A percentile compares a stretch with the other conserved stretches of the same genome.
phyloP scores from a whole-genome alignment of 2,888 invertebrate species.

The Drosophila limbata region DNA sequence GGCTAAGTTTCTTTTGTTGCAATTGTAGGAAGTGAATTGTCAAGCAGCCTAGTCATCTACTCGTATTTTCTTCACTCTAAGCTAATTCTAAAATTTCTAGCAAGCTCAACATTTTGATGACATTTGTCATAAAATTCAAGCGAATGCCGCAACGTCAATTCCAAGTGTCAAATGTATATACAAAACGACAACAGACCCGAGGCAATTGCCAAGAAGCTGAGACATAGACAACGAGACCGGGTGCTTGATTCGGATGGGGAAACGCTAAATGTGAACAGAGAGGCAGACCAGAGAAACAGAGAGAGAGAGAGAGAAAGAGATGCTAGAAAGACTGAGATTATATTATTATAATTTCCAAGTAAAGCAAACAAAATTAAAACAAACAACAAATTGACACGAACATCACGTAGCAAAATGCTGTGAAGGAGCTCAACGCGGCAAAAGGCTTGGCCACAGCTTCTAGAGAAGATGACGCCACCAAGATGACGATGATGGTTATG shows the following conservation, averaged over 20 bases:
- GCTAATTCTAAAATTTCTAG: slow-evolving; percentile 42
- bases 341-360: slow-evolving; percentile 80
- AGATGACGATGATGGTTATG: slow-evolving; percentile 4
- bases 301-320: not conserved
- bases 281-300: not conserved
- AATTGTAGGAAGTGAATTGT: slow-evolving; percentile 27
- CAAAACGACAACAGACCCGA: slow-evolving; percentile 23
- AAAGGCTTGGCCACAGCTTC: slow-evolving; percentile 31
- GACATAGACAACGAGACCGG: slow-evolving; percentile 42
- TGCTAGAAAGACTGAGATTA: slow-evolving; percentile 57
- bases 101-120: slow-evolving; percentile 53
- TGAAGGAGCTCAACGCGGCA: slow-evolving; percentile 51
- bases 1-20: slow-evolving; percentile 4
- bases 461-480: slow-evolving; percentile 33
- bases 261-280: slow-evolving; percentile 29
- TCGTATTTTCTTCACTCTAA: slow-evolving; percentile 11
- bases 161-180: slow-evolving; percentile 69
- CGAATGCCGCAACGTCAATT: slow-evolving; percentile 53
- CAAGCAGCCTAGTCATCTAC: slow-evolving; percentile 23
- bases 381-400: slow-evolving; percentile 79
- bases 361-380: slow-evolving; percentile 70
- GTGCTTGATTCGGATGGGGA: slow-evolving; percentile 47
- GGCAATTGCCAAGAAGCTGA: slow-evolving; percentile 58
- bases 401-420: slow-evolving; percentile 70
- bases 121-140: slow-evolving; percentile 60